Evolutionary conservation across 2,113 vertebrate species (phyloP), one percentile per base, ranked within the genome.

Genomic region (Coracopsis vasa): DNA sequence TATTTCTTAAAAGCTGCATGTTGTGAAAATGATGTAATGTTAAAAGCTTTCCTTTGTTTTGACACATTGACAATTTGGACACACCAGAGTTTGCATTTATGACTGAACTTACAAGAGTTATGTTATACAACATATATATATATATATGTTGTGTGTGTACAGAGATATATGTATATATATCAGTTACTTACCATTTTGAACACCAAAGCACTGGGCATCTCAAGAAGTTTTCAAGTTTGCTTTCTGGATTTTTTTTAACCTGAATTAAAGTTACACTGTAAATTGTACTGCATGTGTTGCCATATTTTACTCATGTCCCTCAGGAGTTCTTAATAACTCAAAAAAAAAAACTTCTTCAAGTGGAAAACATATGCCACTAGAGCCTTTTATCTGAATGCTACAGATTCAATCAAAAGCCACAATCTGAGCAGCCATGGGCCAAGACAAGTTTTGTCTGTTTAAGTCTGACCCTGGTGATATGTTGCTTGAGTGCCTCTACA

Each of bases 341-440:
- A 83, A 92, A 94, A 94, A 94, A 83, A 7, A 89, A 53, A 11
- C 41, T 79, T 70, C 92, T 92, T 96, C 92, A 31, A 31, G 20
- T 73, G 41, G 48, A 37, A 97, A 96, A 65, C 58, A 11, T n/a
- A 64, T 81, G 27, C 42, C 72, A 71, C 69, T 28, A 83, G 91
- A 80, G 58, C 33, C 81, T 97, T 97, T 97, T 62, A 92, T 97
- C 60, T 73, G 64, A 86, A 66, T 83, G 77, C 78, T 93, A 96
- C 74, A 56, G 73, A 89, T 90, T 80, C 94, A 97, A 78, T 97
- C 95, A 91, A 94, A 98, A 95, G 85, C 62, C 86, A 94, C 42
- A 14, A 56, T 92, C 42, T 77, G 83, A 95, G 95, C 62, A 93
- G 60, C 64, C 60, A 51, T 61, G 44, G 85, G 73, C 80, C 89